These are phyloP conservation scores for Hirtodrosophila duncani DNA, from an alignment of 2,888 invertebrate genomes.

Conservation along the genomic window DNA sequence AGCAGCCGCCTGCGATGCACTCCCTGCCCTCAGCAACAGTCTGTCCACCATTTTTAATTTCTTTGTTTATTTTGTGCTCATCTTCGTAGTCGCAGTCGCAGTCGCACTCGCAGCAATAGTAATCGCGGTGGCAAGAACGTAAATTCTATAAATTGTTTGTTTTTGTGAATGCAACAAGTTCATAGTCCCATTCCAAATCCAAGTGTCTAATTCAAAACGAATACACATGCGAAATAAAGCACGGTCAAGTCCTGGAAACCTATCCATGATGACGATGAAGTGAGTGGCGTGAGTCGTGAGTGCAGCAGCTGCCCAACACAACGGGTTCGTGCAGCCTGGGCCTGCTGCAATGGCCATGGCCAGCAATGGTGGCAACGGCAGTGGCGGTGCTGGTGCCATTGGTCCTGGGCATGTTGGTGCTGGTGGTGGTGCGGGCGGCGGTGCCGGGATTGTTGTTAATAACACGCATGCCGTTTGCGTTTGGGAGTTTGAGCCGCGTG, in stretches of 20 bases:
- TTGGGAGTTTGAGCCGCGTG: conserved; percentile 78
- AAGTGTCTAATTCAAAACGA: too few relatives aligned
- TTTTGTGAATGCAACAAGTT: too few relatives aligned
- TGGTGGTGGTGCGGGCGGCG: conserved; percentile 13
- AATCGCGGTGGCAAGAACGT: conserved; percentile 20
- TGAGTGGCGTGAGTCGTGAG: conserved; percentile 28
- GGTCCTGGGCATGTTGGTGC: too few relatives aligned
- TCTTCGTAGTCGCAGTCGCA: conserved; percentile 58
- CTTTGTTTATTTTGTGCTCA: conserved; percentile 75
- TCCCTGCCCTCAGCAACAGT: conserved; percentile 21
- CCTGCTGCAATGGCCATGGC: conserved; percentile 27
- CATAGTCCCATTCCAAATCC: too few relatives aligned
- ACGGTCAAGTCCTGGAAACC: too few relatives aligned
- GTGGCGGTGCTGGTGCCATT: conserved; percentile 9
- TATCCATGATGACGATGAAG: conserved; percentile 54
- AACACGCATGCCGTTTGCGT: conserved; percentile 78
- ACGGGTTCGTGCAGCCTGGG: too few relatives aligned
- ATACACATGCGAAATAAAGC: too few relatives aligned
- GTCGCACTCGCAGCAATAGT: conserved; percentile 37
- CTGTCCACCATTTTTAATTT: conserved; percentile 74
- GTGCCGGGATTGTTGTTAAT: conserved; percentile 18
- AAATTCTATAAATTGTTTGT: too few relatives aligned
- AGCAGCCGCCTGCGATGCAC: conserved; percentile 18
- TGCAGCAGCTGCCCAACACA: too few relatives aligned
- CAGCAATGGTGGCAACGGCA: conserved; percentile 18